These are phyloP conservation scores for Penaeus vannamei DNA, from an alignment of 1,140 invertebrate species.

Conservation along the genomic window DNA sequence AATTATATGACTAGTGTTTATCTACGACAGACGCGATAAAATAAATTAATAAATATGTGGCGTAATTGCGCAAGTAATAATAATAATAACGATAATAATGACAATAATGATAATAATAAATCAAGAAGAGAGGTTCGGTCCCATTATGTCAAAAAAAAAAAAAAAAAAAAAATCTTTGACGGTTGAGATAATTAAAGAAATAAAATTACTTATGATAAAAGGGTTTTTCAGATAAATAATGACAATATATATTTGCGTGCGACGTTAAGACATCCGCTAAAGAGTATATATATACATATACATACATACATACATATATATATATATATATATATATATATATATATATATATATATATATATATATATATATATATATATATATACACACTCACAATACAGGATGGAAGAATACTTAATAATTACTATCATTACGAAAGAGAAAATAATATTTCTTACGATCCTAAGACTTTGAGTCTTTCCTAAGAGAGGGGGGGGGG, in stretches of 20 bases:
- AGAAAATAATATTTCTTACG: background rate
- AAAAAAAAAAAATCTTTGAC: too few relatives aligned
- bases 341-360: conserved; percentile 8
- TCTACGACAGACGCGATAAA: too few relatives aligned
- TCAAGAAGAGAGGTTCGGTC: background rate
- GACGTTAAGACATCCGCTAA: background rate
- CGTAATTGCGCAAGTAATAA: background rate
- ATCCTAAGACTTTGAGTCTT: background rate
- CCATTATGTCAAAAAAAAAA: background rate
- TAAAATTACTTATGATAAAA: too few relatives aligned
- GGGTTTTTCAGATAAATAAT: too few relatives aligned
- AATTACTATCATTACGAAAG: background rate
- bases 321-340: conserved; percentile 23
- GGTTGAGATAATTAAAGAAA: too few relatives aligned
- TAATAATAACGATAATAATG: background rate
- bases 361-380: conserved; percentile 19
- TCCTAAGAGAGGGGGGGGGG: too few relatives aligned
- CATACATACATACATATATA: background rate
- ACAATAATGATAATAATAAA: background rate
- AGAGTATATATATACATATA: background rate
- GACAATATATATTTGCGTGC: background rate
- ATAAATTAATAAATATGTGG: too few relatives aligned
- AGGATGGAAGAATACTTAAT: background rate
- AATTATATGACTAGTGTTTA: too few relatives aligned
- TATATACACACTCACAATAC: background rate